phyloP scores from a whole-genome alignment of 1,140 invertebrate species.

The Heliconius eleuchia region DNA sequence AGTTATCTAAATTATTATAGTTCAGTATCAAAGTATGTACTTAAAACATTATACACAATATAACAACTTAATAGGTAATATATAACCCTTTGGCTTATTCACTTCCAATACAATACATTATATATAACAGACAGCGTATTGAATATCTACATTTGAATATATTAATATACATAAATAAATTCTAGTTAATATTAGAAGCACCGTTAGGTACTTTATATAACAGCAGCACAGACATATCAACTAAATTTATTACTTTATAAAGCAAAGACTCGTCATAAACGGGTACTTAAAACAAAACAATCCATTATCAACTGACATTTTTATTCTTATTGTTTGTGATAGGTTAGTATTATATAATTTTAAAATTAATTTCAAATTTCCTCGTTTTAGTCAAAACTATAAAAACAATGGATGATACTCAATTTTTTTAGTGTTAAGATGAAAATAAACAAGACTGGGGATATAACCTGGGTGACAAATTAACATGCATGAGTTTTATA shows the following conservation, averaged over 20 bases:
- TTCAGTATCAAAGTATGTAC: background rate
- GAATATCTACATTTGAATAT: background rate
- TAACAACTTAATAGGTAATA: background rate
- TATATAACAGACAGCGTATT: background rate
- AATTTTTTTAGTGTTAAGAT: slow-evolving; percentile 50
- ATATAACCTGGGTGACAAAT: slow-evolving; percentile 44
- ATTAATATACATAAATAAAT: background rate
- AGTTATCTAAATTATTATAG: background rate
- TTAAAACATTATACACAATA: background rate
- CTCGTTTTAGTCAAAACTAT: background rate
- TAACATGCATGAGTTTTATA: slow-evolving; percentile 32
- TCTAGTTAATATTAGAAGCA: slow-evolving; percentile 19
- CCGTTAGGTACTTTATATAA: slow-evolving; percentile 27
- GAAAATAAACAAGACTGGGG: slow-evolving; percentile 64
- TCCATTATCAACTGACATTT: background rate
- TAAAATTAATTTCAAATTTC: background rate
- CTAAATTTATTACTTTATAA: slow-evolving; percentile 15
- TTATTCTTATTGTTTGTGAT: background rate
- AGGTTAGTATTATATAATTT: slow-evolving; percentile 4
- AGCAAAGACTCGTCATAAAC: background rate
- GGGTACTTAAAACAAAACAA: background rate
- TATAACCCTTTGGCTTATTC: slow-evolving; percentile 11
- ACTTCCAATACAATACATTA: slow-evolving; percentile 17
- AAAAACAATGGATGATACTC: slow-evolving; percentile 21
- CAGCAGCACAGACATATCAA: slow-evolving; percentile 28